Conservation (phyloP, 2,797 vertebrate species). For the Ctenopoma multispine region DNA sequence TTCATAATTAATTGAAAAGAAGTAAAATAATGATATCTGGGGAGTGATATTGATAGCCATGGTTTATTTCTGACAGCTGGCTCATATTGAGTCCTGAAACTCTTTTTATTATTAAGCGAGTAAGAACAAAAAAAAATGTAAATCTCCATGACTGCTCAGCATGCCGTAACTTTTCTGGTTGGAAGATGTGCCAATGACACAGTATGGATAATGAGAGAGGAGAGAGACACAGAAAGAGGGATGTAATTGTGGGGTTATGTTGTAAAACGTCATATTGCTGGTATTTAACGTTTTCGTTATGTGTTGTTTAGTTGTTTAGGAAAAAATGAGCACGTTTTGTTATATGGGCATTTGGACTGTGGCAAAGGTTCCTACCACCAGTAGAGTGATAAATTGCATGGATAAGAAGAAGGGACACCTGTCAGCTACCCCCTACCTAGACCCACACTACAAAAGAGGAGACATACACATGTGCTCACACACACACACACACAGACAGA, state of each 20-base stretch:
- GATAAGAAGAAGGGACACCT: constrained; percentile 83
- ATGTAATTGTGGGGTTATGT: constrained; percentile 12
- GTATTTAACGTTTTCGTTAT: constrained; percentile 3
- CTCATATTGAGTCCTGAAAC: constrained; percentile 63
- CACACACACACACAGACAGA: constrained; percentile 12
- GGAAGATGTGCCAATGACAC: constrained; percentile 53
- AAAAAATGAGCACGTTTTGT: constrained; percentile 30
- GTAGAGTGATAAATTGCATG: constrained; percentile 83
- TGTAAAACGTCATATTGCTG: constrained; percentile 15
- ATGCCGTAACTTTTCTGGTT: constrained; percentile 54
- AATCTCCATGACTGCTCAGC: constrained; percentile 65
- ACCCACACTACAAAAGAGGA: constrained; percentile 52
- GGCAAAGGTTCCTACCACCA: constrained; percentile 73
- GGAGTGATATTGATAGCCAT: constrained; percentile 75
- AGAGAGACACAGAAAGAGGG: constrained; percentile 13
- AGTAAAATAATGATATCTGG: constrained; percentile 82
- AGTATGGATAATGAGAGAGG: constrained; percentile 43
- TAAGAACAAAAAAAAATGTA: constrained; percentile 66
- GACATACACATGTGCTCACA: constrained; percentile 27
- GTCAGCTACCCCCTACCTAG: constrained; percentile 69
- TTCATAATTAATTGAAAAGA: constrained; percentile 82
- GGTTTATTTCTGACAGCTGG: constrained; percentile 79
- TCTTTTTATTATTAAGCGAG: constrained; percentile 68
- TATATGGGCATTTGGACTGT: constrained; percentile 48
- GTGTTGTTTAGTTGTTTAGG: constrained; percentile 37